A percentile compares a stretch with the other conserved stretches of the same genome.
Evolutionary conservation across 2,797 vertebrate genomes (phyloP).

Genomic region (Epinephelus coioides): DNA sequence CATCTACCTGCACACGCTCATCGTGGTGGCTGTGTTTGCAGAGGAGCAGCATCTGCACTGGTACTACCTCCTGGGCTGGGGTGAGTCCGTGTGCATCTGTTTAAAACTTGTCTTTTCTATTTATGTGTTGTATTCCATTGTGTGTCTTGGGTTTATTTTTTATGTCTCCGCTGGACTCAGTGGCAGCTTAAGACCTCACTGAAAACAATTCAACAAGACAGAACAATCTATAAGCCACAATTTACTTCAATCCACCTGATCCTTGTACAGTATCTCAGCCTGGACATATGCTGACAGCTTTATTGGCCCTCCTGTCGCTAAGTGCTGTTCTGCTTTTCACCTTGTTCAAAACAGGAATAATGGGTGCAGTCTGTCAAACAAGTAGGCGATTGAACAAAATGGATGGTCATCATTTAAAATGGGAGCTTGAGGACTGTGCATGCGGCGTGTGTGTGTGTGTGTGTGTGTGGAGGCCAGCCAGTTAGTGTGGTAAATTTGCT

Average conservation of each 20-base stretch:
- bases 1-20: conserved; percentile 96
- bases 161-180: neutral
- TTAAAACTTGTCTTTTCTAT: neutral
- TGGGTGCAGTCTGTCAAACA: conserved; percentile 44
- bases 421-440: conserved; percentile 22
- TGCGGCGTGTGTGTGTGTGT: neutral
- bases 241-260: neutral
- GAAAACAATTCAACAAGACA: conserved; percentile 27
- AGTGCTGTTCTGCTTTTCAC: conserved; percentile 35
- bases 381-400: conserved; percentile 46
- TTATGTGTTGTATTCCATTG: neutral
- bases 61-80: conserved; percentile 99
- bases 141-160: neutral
- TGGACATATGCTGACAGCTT: conserved; percentile 53
- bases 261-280: conserved; percentile 14
- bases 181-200: conserved; percentile 20
- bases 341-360: conserved; percentile 45
- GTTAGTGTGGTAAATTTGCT: conserved; percentile 42
- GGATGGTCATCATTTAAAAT: conserved; percentile 62
- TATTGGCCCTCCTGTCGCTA: conserved; percentile 47
- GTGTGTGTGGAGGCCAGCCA: neutral
- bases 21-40: conserved; percentile 95
- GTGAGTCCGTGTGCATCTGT: conserved; percentile 82
- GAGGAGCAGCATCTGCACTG: conserved; percentile 94
- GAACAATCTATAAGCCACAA: conserved; percentile 17